Evolutionary conservation across 2,888 invertebrate species (phyloP), one percentile per base, ranked within the genome.

Genomic region (Synanthedon tipuliformis): DNA sequence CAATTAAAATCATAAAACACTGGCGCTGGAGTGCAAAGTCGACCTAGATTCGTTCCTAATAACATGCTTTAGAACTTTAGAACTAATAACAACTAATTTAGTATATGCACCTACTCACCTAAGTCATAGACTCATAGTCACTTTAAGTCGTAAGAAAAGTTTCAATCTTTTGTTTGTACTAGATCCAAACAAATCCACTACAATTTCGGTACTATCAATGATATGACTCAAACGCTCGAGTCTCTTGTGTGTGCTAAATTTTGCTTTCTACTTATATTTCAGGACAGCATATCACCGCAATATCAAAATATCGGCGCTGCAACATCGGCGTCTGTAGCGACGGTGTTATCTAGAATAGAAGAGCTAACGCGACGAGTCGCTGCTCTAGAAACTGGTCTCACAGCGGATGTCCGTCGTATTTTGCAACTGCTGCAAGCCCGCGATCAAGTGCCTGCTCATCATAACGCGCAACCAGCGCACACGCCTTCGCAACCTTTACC

Each of bases 391-490:
- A 89, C 89, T 57, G 91, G 92, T 41, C 90, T 95, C 65, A 91
- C 92, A 18, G 84, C 90, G 8, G 94, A 95, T 71, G 91, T 95
- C 61, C 90, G 92, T 60, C 88, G 91, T 59, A 94, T 95, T 57
- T 81, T 95, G 65, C 88, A 88, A 52, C 75, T 93, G 59, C 79
- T 93, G 55, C 91, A 92, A 66, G 85, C 89, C 13, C 13, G 83
- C 84, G 23, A 61, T 51, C 48, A 55, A 0, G 45, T 55, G 13
- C 55, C 62, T 15, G 52, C 63, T 12, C 73, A 71, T 27, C 75
- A 76, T 57, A 77, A 69, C 56, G 56, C 65, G 54, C 79, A 70
- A 52, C 72, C 71, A 23, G 81, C 73, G 16, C 78, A 84, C 60
- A 79, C 81, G 3, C 85, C 85, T 10, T 75, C 81, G 12, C 78